Evolutionary conservation across 2,113 vertebrate species (phyloP), one percentile per base, ranked within the genome.

Genomic region (Orthochromis indermauri): DNA sequence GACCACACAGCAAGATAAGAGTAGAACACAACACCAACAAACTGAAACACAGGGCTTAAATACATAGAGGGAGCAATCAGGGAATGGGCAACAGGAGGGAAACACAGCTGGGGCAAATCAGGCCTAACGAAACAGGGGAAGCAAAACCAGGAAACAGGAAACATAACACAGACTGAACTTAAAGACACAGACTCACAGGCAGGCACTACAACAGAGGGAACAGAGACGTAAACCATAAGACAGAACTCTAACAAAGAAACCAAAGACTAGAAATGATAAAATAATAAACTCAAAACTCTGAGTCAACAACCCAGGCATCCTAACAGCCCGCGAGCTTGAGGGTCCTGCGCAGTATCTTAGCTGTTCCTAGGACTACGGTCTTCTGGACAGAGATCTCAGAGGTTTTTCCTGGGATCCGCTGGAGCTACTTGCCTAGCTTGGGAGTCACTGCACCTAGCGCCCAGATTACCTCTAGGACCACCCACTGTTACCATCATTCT

Each of bases 1-100:
- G n/a, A 4, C 12, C 10, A 54, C 53, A 54, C 53, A 24, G 9
- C 53, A 24, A 24, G 2, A 55, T 24, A 55, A 55, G 0, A 21
- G 11, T 24, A 2, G n/a, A 7, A 7, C 6, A 0, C 3, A 0
- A 2, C n/a, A 24, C 10, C 0, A 1, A 54, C n/a, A 54, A 24
- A 24, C 2, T 51, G 47, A 51, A 49, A 49, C 17, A 49, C 47
- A 49, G 16, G 47, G 47, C 47, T 51, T 51, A 54, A 54, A 54
- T 54, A 47, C 6, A 54, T 4, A 54, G 53, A 3, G n/a, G 53
- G 53, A 3, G n/a, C 53, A 55, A 55, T 55, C 53, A 7, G 53
- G 53, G 53, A 54, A 24, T 24, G 53, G 21, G 4, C 2, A 55
- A 55, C 11, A 13, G 53, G 11, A 55, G 53, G 21, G 21, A 55